phyloP scores from a whole-genome alignment of 2,113 vertebrate genomes.

The Copsychus sechellarum region DNA sequence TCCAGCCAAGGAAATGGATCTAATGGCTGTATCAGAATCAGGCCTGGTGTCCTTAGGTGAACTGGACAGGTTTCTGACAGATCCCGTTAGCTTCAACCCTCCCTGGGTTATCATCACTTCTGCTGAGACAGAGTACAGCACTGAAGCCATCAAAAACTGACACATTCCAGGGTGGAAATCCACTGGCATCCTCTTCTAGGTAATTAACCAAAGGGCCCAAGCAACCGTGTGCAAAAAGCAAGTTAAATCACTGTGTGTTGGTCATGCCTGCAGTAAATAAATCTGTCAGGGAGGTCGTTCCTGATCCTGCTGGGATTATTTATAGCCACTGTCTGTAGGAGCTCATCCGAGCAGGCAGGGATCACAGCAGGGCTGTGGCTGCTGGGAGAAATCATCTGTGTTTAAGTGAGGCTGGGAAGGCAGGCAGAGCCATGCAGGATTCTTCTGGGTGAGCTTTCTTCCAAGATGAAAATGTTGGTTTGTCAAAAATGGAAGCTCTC shows the following conservation, averaged over 20 bases:
- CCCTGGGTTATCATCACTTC: not conserved
- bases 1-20: not conserved
- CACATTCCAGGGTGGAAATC: not conserved
- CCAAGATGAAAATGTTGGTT: not conserved
- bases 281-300: not conserved
- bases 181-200: not conserved
- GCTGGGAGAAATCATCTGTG: not conserved
- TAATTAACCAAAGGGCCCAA: not conserved
- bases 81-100: not conserved
- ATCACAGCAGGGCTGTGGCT: not conserved
- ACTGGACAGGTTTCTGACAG: not conserved
- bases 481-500: not conserved
- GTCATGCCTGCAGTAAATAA: not conserved
- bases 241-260: not conserved
- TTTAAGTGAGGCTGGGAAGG: not conserved
- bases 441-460: not conserved
- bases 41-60: not conserved
- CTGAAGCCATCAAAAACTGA: not conserved
- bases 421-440: not conserved
- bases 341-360: not conserved
- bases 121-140: not conserved
- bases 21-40: not conserved
- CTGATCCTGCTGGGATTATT: not conserved
- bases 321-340: not conserved
- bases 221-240: not conserved